phyloP scores from a whole-genome alignment of 2,113 vertebrate genomes.

The Paramormyrops kingsleyae region DNA sequence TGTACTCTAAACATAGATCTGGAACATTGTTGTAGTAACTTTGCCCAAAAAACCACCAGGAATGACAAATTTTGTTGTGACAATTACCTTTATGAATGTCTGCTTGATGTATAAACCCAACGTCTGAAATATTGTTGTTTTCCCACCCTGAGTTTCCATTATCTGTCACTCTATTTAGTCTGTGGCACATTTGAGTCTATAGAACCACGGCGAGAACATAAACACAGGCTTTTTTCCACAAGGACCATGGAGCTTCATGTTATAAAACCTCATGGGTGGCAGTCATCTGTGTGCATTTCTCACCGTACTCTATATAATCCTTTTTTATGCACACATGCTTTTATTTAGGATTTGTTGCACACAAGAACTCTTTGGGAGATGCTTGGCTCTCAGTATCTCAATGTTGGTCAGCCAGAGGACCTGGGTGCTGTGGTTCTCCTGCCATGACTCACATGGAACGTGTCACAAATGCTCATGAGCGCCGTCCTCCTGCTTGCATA shows the following conservation, averaged over 20 bases:
- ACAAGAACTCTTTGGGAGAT: background rate
- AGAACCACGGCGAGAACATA: background rate
- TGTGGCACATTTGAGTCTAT: background rate
- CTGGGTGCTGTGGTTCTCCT: background rate
- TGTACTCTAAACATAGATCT: background rate
- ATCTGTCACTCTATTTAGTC: conserved; percentile 7
- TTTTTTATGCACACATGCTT: background rate
- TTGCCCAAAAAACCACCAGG: background rate
- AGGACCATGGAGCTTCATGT: background rate
- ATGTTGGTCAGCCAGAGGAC: background rate
- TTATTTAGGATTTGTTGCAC: background rate
- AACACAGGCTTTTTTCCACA: background rate
- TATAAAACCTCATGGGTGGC: background rate
- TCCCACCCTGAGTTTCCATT: background rate
- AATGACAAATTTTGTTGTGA: background rate
- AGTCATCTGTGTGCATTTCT: background rate
- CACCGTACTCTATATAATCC: background rate
- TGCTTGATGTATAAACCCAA: background rate
- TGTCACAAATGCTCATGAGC: background rate
- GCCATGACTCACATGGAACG: background rate
- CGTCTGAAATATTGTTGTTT: background rate
- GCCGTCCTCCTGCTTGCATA: conserved; percentile 33
- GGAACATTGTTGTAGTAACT: background rate
- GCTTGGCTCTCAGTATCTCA: background rate
- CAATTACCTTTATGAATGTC: background rate